A percentile compares a stretch with the other conserved stretches of the same genome.
Conservation (phyloP, 2,888 invertebrate genomes). For the Baccha elongata region DNA sequence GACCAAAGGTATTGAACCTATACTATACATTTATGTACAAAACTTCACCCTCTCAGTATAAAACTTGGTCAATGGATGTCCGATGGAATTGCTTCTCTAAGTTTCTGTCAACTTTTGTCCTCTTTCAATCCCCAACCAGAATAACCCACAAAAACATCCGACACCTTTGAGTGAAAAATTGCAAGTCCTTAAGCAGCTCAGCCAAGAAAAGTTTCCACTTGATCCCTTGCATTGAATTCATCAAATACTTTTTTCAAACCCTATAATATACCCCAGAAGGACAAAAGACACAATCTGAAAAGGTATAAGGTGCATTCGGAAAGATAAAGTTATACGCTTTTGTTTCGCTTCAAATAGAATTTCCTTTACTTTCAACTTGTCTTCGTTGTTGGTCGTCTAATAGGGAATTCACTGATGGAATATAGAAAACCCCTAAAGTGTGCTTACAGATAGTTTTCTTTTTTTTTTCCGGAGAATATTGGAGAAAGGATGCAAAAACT, state of each 20-base stretch:
- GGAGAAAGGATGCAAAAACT: constrained; percentile 2
- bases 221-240: constrained; percentile 66
- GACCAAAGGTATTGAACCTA: background rate
- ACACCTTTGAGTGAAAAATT: constrained; percentile 61
- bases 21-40: background rate
- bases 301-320: constrained; percentile 42
- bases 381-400: constrained; percentile 8
- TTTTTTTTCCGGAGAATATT: background rate
- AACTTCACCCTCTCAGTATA: background rate
- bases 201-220: constrained; percentile 51
- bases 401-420: constrained; percentile 32
- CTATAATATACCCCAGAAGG: constrained; percentile 17
- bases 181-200: constrained; percentile 54
- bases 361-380: background rate
- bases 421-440: constrained; percentile 36
- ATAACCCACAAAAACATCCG: constrained; percentile 30
- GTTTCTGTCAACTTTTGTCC: constrained; percentile 48
- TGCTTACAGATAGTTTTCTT: constrained; percentile 39
- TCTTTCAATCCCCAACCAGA: constrained; percentile 21
- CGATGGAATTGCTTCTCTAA: constrained; percentile 50
- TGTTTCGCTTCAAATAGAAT: constrained; percentile 12
- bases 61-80: constrained; percentile 53
- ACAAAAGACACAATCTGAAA: constrained; percentile 27
- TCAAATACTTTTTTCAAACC: constrained; percentile 51
- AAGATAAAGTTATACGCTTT: constrained; percentile 39